Base-by-base conservation (phyloP, 1,140 invertebrate genomes). In the Leptinotarsa undecemlineata region DNA sequence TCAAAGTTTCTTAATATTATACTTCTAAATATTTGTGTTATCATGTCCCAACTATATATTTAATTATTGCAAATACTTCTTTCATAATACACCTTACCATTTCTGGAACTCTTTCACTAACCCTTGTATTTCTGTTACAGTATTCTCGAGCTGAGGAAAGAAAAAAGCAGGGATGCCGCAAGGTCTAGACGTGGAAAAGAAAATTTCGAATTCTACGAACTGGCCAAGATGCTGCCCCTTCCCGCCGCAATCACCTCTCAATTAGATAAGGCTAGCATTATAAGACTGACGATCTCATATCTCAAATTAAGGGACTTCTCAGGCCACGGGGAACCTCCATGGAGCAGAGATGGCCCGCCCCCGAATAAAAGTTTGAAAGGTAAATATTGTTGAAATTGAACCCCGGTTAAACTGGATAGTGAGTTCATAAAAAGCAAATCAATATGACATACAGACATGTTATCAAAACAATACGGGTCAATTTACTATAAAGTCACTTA, bases 211-310 rank as follows among this genome's bases (percentile, higher is more conserved):
- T 99, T 99, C 87, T 98, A 98, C 88, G 97, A 98, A 87, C 88
- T 99, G 85, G 97, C 97, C 75, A 98, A 98, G 88, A 95, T 99
- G 93, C 88, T 99, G 78, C 97, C 97, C 1, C 89, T 99, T 51
- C 97, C 97, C 1, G 93, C 95, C 3, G 97, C 97, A 81, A 99
- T 99, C 85, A 99, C 97, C 78, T 96, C 94, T 77, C 98, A 99
- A 86, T 89, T 99, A 87, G 98, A 99, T 88, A 99, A 99, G 88
- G 98, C 98, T 23, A 98, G 97, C 81, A 98, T 99, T 85, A 98
- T 99, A 88, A 91, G 98, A 84, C 92, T 99, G 81, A 98, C 97
- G 79, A 98, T 98, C 84, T 97, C 95, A 86, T 99, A 97, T 89
- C 92, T 99, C 83, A 97, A 98, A 87, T 89, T 99, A 82, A 89